Evolutionary conservation across 2,797 vertebrate genomes (phyloP), one percentile per base, ranked within the genome.

Genomic region (Spheniscus humboldti): DNA sequence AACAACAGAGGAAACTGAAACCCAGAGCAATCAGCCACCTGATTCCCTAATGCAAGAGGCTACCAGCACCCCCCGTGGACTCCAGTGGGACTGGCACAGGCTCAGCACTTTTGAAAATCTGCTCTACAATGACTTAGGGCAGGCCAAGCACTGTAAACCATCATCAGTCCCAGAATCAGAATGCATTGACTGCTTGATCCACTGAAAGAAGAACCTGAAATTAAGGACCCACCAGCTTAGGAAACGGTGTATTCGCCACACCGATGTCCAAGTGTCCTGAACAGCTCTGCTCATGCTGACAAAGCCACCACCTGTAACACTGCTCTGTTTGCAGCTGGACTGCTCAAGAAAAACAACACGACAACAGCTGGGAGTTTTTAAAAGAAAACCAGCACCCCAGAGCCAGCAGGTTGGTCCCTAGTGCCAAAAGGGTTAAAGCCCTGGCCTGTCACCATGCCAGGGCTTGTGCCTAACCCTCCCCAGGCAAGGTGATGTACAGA

Each of bases 221-320:
- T 13, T 2, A 33, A 59, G 53, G 41, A 52, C 23, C n/a, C 43
- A n/a, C 2, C 22, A 50, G 48, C 69, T 48, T 2, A 31, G 71
- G 86, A 28, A 55, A 14, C 1, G 0, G 22, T 3, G 41, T 16
- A 10, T 7, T 48, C 4, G 2, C 12, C 17, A 62, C 19, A 10
- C 13, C 13, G 35, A 27, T 8, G 33, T 35, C 35, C 56, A 10
- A 18, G 55, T 1, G 35, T 16, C 66, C 62, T 43, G 56, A 17
- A 17, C 30, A 69, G 79, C 84, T 69, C 63, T 48, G 76, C 68
- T 62, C 50, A 11, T 7, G 0, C 55, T 20, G 60, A 7, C 10
- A 5, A 35, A 60, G 63, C 18, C 78, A 53, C 28, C 7, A 1
- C 39, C 13, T 27, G 41, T 19, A 33, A 13, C 41, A 4, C 18